Evolutionary conservation across 2,113 vertebrate species (phyloP).

Genomic region (cat (Felis catus)): F.catus_Fca126_mat1.0 CM031412.1:17259501-17260000

Average conservation of each 20-base stretch:
- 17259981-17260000: not conserved
- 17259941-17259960: not conserved
- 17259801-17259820: not conserved
- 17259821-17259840: not conserved
- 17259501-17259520: not conserved
- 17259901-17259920: not conserved
- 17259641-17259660: not conserved
- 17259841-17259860: not conserved
- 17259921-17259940: not conserved
- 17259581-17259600: fast-evolving
- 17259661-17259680: not conserved
- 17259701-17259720: not conserved
- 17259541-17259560: not conserved
- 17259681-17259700: not conserved
- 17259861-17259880: not conserved
- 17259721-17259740: not conserved
- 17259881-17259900: not conserved
- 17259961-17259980: not conserved
- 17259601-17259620: not conserved
- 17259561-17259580: not conserved
- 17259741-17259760: not conserved
- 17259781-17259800: not conserved
- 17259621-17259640: not conserved
- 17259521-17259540: not conserved
- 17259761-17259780: not conserved